phyloP scores from a whole-genome alignment of 2,113 vertebrate species.

The Sterna hirundo region DNA sequence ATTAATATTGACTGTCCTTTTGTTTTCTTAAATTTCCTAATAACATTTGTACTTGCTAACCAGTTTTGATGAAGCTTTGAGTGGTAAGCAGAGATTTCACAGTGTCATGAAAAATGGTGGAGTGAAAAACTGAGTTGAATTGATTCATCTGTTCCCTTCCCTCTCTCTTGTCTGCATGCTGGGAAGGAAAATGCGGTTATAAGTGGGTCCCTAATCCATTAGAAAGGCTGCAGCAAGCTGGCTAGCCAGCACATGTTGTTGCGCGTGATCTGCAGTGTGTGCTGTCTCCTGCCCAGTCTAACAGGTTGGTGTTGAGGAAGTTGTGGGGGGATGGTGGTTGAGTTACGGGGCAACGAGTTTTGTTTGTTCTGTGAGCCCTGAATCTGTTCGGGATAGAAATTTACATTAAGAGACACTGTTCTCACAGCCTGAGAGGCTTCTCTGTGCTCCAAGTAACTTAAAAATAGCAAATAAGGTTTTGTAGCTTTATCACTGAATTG shows the following conservation, averaged over 20 bases:
- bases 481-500: background rate
- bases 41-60: background rate
- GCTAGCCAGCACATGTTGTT: accelerated
- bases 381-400: background rate
- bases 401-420: background rate
- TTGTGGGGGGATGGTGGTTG: accelerated
- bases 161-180: background rate
- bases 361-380: background rate
- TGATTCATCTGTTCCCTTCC: background rate
- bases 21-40: background rate
- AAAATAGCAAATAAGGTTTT: background rate
- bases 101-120: background rate
- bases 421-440: background rate
- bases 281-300: background rate
- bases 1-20: background rate
- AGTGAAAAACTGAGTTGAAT: background rate
- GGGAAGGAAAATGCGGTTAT: background rate
- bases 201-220: background rate
- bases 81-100: background rate
- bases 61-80: background rate
- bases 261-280: accelerated
- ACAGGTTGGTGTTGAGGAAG: background rate
- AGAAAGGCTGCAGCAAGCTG: background rate
- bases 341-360: background rate
- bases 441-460: background rate